Conservation (phyloP, 2,113 vertebrate species). For the Cyrtonyx montezumae region DNA sequence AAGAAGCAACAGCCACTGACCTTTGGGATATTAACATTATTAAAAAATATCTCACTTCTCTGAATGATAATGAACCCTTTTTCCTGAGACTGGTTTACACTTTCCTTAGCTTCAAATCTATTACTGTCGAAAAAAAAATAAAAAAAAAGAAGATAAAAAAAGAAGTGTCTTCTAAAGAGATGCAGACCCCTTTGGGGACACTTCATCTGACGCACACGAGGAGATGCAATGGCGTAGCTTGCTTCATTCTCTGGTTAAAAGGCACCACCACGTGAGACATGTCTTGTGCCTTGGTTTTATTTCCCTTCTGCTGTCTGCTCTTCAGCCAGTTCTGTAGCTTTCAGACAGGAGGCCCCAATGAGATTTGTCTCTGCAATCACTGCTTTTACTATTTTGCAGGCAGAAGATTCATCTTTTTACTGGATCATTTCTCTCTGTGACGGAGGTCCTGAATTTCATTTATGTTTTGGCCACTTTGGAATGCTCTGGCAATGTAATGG, state of each 20-base stretch:
- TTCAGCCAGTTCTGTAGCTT: not conserved
- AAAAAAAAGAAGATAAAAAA: not conserved
- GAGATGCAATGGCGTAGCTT: not conserved
- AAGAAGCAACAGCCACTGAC: not conserved
- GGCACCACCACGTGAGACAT: accelerated
- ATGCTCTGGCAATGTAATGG: not conserved
- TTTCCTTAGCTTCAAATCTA: not conserved
- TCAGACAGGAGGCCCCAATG: not conserved
- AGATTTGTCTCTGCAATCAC: not conserved
- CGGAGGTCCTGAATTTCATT: slow-evolving; percentile 18
- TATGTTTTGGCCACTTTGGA: slow-evolving; percentile 1
- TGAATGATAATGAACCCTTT: not conserved
- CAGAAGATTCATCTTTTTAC: not conserved
- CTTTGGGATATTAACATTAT: not conserved
- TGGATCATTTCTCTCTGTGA: not conserved
- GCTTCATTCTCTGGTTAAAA: not conserved
- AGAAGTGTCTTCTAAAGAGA: not conserved
- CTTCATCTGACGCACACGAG: not conserved
- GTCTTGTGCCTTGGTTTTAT: not conserved
- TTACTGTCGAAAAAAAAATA: not conserved
- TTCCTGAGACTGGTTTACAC: not conserved
- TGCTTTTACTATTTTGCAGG: not conserved
- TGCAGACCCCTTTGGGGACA: not conserved
- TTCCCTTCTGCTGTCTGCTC: not conserved
- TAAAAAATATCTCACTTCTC: not conserved